phyloP scores from a whole-genome alignment of 2,797 vertebrate genomes.

The Sibirionetta formosa region DNA sequence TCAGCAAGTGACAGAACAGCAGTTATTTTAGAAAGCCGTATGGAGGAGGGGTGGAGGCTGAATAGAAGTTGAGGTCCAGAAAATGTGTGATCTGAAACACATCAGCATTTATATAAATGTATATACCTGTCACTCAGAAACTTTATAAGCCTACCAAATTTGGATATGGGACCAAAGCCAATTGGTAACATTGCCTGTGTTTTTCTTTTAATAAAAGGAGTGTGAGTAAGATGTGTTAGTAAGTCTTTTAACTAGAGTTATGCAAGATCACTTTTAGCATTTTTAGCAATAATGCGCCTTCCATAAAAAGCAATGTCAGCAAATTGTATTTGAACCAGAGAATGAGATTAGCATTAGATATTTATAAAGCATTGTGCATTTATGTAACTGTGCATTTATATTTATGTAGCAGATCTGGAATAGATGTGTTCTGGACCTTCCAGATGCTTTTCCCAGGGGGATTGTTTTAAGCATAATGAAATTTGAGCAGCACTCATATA shows the following conservation, averaged over 20 bases:
- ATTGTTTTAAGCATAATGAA: background rate
- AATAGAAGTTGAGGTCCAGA: slow-evolving; percentile 2
- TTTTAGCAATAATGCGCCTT: background rate
- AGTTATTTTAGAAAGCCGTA: slow-evolving; percentile 52
- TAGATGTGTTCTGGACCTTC: background rate
- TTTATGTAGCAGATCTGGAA: background rate
- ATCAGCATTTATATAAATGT: slow-evolving; percentile 38
- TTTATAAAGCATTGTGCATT: background rate
- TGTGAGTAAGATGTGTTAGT: background rate
- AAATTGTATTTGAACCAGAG: background rate
- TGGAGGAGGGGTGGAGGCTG: slow-evolving; percentile 47
- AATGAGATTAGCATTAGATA: background rate
- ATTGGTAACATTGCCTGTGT: background rate
- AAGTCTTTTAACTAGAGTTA: background rate
- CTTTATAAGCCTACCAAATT: background rate
- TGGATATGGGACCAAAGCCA: background rate
- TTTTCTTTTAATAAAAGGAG: slow-evolving; percentile 49
- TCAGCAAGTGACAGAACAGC: slow-evolving; percentile 10
- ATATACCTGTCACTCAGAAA: slow-evolving; percentile 43
- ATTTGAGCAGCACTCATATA: background rate
- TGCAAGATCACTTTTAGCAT: background rate
- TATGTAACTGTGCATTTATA: background rate
- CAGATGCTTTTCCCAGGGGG: background rate
- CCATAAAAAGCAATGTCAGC: background rate
- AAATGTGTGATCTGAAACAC: slow-evolving; percentile 41